Base-by-base conservation (phyloP, 2,113 vertebrate genomes). In the Forbesichthys papilliferus region DNA sequence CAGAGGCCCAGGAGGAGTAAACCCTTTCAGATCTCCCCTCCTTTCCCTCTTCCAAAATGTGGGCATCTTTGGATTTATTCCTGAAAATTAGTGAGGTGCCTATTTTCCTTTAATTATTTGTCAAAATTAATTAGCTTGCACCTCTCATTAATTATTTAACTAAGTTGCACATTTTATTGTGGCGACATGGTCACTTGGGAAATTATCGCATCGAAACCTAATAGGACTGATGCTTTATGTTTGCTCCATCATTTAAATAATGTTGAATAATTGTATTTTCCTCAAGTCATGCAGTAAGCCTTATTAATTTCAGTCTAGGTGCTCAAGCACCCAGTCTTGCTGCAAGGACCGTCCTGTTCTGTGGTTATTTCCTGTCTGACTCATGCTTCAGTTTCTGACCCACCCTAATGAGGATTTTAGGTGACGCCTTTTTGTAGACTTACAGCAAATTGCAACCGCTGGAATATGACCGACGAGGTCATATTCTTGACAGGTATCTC, bases 371-470 rank as follows among this genome's bases (percentile, higher is more conserved):
- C 84, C 86, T 90, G 86, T 85, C 55, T 18, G 75, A 62, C 62
- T 14, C 13, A 61, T 10, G 18, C 73, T 87, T 79, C 71, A 57
- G 72, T 75, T 86, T 71, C 77, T 66, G 78, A 75, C 85, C 77
- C 88, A 84, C 88, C 89, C 86, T 86, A 86, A 51, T 79, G 84
- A 84, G 86, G 78, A 76, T 79, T 86, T 80, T 69, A 79, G 71
- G 78, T 72, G 27, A 27, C 20, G 80, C 27, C 27, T 27, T 27
- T 27, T 27, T 27, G 27, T 27, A 27, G 27, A 27, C 27, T 27
- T 27, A 2, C 27, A 27, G 27, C 27, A 27, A 3, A 27, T 27
- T 27, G 27, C 27, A 27, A 27, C 27, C 2, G 27, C 27, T 27
- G 27, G 27, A 27, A 27, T 27, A 27, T 27, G 27, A 27, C 27